Evolutionary conservation across 2,888 invertebrate species (phyloP), one percentile per base, ranked within the genome.

Genomic region (Rhagonycha fulva): DNA sequence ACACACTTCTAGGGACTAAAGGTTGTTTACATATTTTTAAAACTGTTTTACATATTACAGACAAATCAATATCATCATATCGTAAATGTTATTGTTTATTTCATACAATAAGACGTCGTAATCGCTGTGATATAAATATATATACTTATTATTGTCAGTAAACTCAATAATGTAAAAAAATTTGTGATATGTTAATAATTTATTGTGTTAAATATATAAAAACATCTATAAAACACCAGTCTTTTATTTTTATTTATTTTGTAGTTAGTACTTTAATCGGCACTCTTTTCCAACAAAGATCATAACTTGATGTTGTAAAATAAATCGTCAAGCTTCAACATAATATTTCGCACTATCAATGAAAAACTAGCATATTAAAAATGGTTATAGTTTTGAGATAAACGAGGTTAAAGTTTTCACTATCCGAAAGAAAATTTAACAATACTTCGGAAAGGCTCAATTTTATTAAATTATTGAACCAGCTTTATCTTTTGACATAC

Each of bases 171-270:
- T 81, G 81, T 81, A 63, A 81, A 82, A n/a, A 47, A 79, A 83
- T 83, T 83, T 84, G 85, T 84, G 84, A 85, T 84, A 84, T 84
- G 84, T 84, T 85, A 83, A 81, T 79, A 83, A 81, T 84, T 82
- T 76, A 76, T 78, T 76, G 76, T 76, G 76, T 75, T 78, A 75
- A 70, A 73, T 69, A 23, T 74, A 74, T 75, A 24, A 75, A 77
- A 69, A 74, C 71, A 61, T 47, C 47, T 47, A 47, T 47, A 47
- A 47, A 47, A n/a, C 12, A 7, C 47, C 28, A 28, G 1, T 28
- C 2, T n/a, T n/a, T 47, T 47, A 7, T 47, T n/a, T n/a, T 47
- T 47, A 7, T 47, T 47, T 47, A 47, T 47, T 47, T 47, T 47
- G 47, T n/a, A n/a, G 47, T n/a, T n/a, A 47, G 0, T n/a, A 47